phyloP scores from a whole-genome alignment of 2,888 invertebrate species.

The Coenonympha arcania region DNA sequence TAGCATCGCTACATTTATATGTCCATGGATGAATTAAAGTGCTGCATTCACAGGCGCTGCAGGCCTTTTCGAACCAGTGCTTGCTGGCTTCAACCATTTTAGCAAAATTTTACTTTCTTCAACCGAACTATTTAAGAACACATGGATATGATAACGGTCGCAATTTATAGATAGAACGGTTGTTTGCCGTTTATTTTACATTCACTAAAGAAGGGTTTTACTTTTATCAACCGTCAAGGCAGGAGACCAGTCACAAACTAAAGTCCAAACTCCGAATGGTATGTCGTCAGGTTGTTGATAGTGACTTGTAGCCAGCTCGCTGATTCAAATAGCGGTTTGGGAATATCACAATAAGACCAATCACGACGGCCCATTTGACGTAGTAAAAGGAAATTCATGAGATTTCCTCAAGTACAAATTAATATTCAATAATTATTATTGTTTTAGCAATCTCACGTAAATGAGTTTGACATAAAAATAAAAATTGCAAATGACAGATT shows the following conservation, averaged over 20 bases:
- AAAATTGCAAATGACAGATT: no score
- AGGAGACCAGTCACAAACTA: neutral
- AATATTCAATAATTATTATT: no score
- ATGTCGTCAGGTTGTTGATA: neutral
- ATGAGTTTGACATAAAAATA: no score
- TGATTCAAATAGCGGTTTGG: neutral
- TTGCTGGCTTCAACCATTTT: constrained; percentile 71
- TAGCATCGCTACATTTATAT: constrained; percentile 55
- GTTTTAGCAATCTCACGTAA: no score
- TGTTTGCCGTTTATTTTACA: neutral
- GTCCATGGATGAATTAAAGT: constrained; percentile 72
- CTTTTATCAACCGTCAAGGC: neutral
- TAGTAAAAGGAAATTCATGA: neutral
- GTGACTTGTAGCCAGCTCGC: neutral
- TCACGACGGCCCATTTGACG: neutral
- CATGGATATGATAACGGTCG: neutral
- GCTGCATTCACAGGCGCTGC: constrained; percentile 47
- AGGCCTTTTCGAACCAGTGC: constrained; percentile 62
- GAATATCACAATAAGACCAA: neutral
- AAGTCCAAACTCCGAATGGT: neutral
- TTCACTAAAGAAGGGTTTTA: neutral
- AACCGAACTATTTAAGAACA: neutral
- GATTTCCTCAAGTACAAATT: neutral
- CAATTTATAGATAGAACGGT: neutral
- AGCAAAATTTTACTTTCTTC: neutral